Conservation (phyloP, 2,797 vertebrate genomes). For the Eulemur albifrons region DNA sequence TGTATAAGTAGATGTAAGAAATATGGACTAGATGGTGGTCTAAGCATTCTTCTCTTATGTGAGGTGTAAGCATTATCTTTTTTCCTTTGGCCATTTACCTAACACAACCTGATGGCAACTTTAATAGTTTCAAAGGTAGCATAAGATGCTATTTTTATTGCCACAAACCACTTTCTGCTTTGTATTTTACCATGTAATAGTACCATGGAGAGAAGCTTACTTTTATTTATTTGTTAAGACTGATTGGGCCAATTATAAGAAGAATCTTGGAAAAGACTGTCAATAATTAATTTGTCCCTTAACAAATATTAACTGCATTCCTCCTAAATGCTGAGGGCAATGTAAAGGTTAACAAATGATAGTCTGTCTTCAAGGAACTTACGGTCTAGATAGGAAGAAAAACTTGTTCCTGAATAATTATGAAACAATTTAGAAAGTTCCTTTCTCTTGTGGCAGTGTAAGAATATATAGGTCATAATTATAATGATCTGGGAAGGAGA, state of each 20-base stretch:
- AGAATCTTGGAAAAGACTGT: background rate
- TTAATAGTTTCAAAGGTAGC: constrained; percentile 25
- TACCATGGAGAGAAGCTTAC: background rate
- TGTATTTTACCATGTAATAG: constrained; percentile 12
- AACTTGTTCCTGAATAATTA: background rate
- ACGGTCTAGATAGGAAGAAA: constrained; percentile 44
- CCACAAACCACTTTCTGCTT: constrained; percentile 8
- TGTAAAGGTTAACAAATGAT: background rate
- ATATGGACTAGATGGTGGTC: background rate
- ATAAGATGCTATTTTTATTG: background rate
- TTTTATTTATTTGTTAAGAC: constrained; percentile 42
- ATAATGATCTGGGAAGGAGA: background rate
- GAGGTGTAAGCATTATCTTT: background rate
- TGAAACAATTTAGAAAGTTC: background rate
- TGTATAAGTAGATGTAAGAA: background rate
- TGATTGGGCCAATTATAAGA: constrained; percentile 26
- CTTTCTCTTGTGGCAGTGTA: background rate
- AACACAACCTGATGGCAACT: background rate
- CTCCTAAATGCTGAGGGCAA: background rate
- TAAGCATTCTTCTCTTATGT: constrained; percentile 28
- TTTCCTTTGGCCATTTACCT: constrained; percentile 37
- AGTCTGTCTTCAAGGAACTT: constrained; percentile 54
- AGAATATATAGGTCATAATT: background rate
- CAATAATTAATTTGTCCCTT: constrained; percentile 37
- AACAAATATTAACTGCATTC: constrained; percentile 22